phyloP scores from a whole-genome alignment of 2,113 vertebrate genomes.

The Oryzias celebensis region DNA sequence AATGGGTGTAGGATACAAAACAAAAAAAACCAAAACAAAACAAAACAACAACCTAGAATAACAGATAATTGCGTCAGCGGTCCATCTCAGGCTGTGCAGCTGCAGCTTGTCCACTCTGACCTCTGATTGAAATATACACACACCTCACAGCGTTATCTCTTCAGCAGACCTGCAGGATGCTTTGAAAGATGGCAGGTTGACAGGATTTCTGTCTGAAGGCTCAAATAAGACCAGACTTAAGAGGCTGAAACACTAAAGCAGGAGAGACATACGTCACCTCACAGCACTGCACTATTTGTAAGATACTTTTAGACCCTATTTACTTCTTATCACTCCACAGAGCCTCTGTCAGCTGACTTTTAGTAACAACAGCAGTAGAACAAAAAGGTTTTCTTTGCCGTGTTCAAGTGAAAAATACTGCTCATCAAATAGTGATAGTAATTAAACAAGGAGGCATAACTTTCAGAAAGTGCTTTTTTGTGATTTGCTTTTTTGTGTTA shows the following conservation, averaged over 20 bases:
- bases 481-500: too few relatives aligned
- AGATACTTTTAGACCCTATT: constrained; percentile 8
- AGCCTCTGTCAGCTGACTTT: constrained; percentile 19
- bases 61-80: constrained; percentile 30
- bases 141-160: constrained; percentile 51
- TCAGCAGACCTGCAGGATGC: constrained; percentile 34
- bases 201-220: constrained; percentile 20
- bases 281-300: constrained; percentile 24
- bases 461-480: background rate
- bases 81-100: constrained; percentile 46
- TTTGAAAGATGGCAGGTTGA: constrained; percentile 36
- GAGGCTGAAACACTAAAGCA: constrained; percentile 36
- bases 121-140: constrained; percentile 53
- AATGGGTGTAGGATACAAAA: background rate
- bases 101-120: constrained; percentile 51
- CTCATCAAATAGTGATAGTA: constrained; percentile 21
- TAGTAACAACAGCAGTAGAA: constrained; percentile 30
- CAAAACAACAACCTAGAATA: constrained; percentile 13
- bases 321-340: constrained; percentile 59
- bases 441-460: constrained; percentile 15
- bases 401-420: constrained; percentile 37
- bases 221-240: constrained; percentile 31
- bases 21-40: too few relatives aligned
- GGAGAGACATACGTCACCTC: constrained; percentile 21
- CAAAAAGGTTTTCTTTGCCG: constrained; percentile 35